Conservation (phyloP, 2,113 vertebrate species). For the Pteropus alecto region DNA sequence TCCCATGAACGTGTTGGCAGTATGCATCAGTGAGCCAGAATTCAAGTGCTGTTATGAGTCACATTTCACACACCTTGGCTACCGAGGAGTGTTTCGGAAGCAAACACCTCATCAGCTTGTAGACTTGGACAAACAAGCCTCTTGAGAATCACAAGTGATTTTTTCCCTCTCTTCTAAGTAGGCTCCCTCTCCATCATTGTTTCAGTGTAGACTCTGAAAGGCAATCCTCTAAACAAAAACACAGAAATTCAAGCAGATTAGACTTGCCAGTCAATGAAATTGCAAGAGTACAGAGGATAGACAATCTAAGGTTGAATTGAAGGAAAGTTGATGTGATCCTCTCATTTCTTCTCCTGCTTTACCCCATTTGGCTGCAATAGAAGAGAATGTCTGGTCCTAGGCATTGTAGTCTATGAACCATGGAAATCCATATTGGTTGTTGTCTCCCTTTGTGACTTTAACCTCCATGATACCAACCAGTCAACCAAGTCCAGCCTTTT, state of each 20-base stretch:
- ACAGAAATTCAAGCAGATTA: background rate
- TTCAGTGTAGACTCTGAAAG: background rate
- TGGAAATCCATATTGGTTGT: background rate
- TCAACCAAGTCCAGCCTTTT: background rate
- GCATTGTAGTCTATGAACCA: background rate
- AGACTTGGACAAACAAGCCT: constrained; percentile 62
- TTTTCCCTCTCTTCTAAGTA: background rate
- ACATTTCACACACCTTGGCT: constrained; percentile 65
- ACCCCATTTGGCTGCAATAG: background rate
- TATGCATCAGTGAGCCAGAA: background rate
- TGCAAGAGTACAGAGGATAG: background rate
- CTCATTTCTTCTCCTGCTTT: background rate
- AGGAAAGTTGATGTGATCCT: background rate
- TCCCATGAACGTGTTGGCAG: background rate
- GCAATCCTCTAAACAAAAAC: background rate
- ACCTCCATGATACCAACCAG: background rate
- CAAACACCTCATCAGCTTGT: constrained; percentile 57
- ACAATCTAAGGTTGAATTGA: background rate
- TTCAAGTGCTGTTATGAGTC: constrained; percentile 54
- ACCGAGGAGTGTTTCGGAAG: constrained; percentile 21
- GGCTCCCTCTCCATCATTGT: background rate
- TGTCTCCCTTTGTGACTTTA: background rate
- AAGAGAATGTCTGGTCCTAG: background rate
- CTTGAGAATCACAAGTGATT: constrained; percentile 40
- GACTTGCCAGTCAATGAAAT: background rate